Evolutionary conservation across 2,797 vertebrate species (phyloP).

Genomic region (Rousettus madagascariensis): DNA sequence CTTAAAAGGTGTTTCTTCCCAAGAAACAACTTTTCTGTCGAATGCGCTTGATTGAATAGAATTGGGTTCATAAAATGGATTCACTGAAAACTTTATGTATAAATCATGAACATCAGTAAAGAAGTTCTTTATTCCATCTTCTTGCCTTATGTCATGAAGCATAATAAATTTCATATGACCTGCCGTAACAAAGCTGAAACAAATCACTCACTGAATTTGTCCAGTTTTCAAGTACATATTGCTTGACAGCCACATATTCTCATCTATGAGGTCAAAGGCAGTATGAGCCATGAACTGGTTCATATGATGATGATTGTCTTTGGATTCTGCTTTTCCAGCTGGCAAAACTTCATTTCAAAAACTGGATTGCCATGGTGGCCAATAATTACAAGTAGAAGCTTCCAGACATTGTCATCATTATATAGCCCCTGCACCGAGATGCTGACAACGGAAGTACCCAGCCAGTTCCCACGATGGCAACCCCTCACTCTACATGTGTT

Average conservation of each 20-base stretch:
- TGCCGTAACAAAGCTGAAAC: conserved; percentile 98
- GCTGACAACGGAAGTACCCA: background rate
- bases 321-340: conserved; percentile 93
- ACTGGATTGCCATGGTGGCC: conserved; percentile 98
- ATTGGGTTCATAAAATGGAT: conserved; percentile 98
- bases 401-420: conserved; percentile 90
- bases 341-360: conserved; percentile 98
- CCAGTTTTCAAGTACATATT: conserved; percentile 98
- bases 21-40: conserved; percentile 98
- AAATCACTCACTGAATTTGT: conserved; percentile 99
- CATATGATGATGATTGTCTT: conserved; percentile 97
- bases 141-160: conserved; percentile 96
- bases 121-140: conserved; percentile 99
- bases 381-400: conserved; percentile 98
- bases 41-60: conserved; percentile 96
- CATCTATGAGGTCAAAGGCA: conserved; percentile 96
- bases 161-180: conserved; percentile 99
- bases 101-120: conserved; percentile 98
- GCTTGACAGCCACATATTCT: conserved; percentile 99
- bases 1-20: conserved; percentile 97
- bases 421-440: background rate
- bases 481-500: no score
- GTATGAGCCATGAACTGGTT: conserved; percentile 99
- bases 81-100: conserved; percentile 99
- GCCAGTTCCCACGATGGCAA: background rate